Evolutionary conservation across 1,140 invertebrate species (phyloP).

Genomic region (Battus philenor): DNA sequence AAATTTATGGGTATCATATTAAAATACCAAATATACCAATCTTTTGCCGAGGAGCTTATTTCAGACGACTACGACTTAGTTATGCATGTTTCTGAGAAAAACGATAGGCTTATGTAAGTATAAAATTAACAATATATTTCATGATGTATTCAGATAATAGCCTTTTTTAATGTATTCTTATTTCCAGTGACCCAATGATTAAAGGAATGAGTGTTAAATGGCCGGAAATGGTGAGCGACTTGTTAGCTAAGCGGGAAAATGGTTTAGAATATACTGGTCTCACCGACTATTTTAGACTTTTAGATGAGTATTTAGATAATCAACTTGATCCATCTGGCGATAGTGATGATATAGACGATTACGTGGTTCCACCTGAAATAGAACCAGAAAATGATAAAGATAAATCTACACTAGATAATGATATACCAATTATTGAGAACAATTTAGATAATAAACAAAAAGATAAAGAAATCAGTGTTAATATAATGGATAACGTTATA

Average conservation of each 20-base stretch:
- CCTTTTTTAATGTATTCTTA: conserved; percentile 17
- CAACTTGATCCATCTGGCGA: conserved; percentile 51
- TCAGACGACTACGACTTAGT: conserved; percentile 58
- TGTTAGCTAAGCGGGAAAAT: conserved; percentile 60
- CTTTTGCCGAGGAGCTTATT: conserved; percentile 61
- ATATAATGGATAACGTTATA: conserved; percentile 47
- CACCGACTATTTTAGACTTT: conserved; percentile 57
- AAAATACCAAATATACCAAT: conserved; percentile 67
- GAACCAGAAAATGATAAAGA: conserved; percentile 27
- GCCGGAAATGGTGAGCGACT: conserved; percentile 57
- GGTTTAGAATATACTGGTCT: conserved; percentile 55
- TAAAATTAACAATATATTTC: not conserved
- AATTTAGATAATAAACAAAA: conserved; percentile 16
- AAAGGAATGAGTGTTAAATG: conserved; percentile 48
- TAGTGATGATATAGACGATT: conserved; percentile 34
- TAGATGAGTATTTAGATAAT: conserved; percentile 66
- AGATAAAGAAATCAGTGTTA: conserved; percentile 31
- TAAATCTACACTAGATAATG: conserved; percentile 33
- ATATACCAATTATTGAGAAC: conserved; percentile 33
- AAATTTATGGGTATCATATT: conserved; percentile 64
- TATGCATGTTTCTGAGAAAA: conserved; percentile 46
- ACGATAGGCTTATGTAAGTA: conserved; percentile 56
- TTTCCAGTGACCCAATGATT: conserved; percentile 57
- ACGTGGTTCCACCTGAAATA: conserved; percentile 32
- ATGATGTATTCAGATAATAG: conserved; percentile 3